A percentile compares a stretch with the other conserved stretches of the same genome.
Evolutionary conservation across 2,113 vertebrate species (phyloP).

Genomic region (rabbit (Oryctolagus cuniculus)): mOryCun1.1 NC_091440.1:118384501-118385000

Average conservation of each 20-base stretch:
- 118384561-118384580: no score
- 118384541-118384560: background rate
- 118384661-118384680: background rate
- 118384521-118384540: background rate
- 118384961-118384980: no score
- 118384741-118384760: background rate
- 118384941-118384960: background rate
- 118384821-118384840: background rate
- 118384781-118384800: background rate
- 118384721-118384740: background rate
- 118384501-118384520: fast-evolving
- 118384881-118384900: background rate
- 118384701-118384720: background rate
- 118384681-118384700: background rate
- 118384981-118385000: background rate
- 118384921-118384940: background rate
- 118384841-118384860: background rate
- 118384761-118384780: background rate
- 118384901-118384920: background rate
- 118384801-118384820: background rate
- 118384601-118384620: background rate
- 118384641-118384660: background rate
- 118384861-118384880: background rate
- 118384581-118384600: no score
- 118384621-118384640: background rate